Conservation (phyloP, 1,140 invertebrate genomes). For the Melanaphis sacchari region DNA sequence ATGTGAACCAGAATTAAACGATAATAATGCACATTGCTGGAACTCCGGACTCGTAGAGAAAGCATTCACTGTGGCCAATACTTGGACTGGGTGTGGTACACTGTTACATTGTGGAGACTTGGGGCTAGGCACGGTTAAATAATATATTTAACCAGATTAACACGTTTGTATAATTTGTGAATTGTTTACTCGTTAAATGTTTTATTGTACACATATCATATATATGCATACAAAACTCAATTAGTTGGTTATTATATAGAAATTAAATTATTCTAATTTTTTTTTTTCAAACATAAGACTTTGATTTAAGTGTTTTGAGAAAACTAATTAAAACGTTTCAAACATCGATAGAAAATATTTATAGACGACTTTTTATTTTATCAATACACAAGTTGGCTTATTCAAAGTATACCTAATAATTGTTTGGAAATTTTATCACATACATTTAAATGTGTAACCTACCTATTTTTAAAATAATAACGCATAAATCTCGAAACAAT, state of each 20-base stretch:
- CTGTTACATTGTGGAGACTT: not conserved
- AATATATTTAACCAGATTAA: conserved; percentile 23
- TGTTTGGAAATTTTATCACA: not conserved
- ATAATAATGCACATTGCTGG: conserved; percentile 11
- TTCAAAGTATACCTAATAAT: not conserved
- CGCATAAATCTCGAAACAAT: not conserved
- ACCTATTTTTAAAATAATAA: not conserved
- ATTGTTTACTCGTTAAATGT: not conserved
- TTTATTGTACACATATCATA: not conserved
- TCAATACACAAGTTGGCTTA: not conserved
- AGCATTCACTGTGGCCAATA: conserved; percentile 15
- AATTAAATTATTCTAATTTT: not conserved
- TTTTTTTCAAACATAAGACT: not conserved
- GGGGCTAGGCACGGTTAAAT: not conserved
- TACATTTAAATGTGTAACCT: not conserved
- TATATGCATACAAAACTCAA: not conserved
- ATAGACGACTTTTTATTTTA: not conserved
- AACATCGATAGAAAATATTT: not conserved
- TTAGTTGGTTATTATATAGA: not conserved
- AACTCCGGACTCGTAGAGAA: conserved; percentile 8
- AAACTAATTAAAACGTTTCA: not conserved
- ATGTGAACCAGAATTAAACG: conserved; percentile 38
- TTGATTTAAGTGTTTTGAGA: too few species aligned
- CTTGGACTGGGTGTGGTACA: conserved; percentile 24
- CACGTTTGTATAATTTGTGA: not conserved